Base-by-base conservation (phyloP, 2,797 vertebrate genomes). In the Mycteria americana region DNA sequence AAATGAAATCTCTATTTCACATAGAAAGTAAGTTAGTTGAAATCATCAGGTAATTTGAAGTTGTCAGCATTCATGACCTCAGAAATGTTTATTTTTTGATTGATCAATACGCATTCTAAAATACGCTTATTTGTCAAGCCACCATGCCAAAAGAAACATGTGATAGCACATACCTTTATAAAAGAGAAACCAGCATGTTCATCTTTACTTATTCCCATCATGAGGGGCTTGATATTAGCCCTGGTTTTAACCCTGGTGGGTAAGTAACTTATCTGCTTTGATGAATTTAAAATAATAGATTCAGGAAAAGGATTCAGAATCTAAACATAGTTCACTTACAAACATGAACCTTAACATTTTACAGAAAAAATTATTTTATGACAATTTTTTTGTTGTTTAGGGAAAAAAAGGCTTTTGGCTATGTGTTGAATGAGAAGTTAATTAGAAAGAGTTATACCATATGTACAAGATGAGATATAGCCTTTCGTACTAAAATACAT, bases 101-200 rank as follows among this genome's bases (percentile, higher is more conserved):
- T 91, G 84, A 95, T 94, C 89, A 94, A 91, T 81, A 74, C 10
- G 27, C 50, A 92, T 80, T 93, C 60, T 93, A 89, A 96, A 92
- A 88, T 74, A 54, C 83, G 7, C 27, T 85, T 93, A 85, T 95
- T 96, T 95, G 95, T 89, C 92, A 78, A 68, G 72, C 19, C 37
- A 79, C 43, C 31, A 17, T 96, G 93, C 65, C 89, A 97, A 97
- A 97, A 88, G 93, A 69, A 91, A 84, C 93, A 97, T 65, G 93
- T 96, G 93, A 89, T 85, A 74, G 43, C 90, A 35, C 57, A 86
- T 88, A 46, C 72, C 92, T 85, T 92, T 97, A 97, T 98, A 97
- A 95, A 97, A 93, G 60, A 81, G 50, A 86, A 69, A 30, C 24
- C 81, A 54, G 18, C 51, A 25, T 19, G 3, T 86, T 94, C 75